Base-by-base conservation (phyloP, 2,113 vertebrate species). In the Scomber scombrus region DNA sequence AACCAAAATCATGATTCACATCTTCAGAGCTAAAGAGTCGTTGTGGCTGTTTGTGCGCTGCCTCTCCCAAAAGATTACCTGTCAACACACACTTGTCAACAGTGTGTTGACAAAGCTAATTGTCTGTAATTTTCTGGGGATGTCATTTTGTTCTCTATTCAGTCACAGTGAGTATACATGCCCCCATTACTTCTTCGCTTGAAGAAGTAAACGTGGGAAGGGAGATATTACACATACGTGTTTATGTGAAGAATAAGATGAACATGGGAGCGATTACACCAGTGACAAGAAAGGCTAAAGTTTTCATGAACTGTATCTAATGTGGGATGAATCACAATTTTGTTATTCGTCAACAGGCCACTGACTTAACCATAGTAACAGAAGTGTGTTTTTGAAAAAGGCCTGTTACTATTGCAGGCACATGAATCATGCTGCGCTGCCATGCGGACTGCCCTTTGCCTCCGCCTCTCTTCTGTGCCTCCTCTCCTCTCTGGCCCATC, bases 371-470 rank as follows among this genome's bases (percentile, higher is more conserved):
- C 73, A 52, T 29, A 52, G 58, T 26, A 61, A 71, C 55, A 47
- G 12, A 56, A 66, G 64, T 9, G 29, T 75, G 50, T 80, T 90
- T 84, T 78, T 75, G n/a, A 11, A 71, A 60, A 45, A 57, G 58
- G n/a, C 66, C 78, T 0, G 43, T 40, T 77, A 19, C 62, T 55
- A 78, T 78, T 65, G 57, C 54, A 54, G 55, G 45, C 7, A 0
- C 49, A 70, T 88, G 84, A 86, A 82, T 92, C 88, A 86, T 21
- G 52, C 85, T 58, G 77, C 13, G 67, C 56, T 56, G 67, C 82
- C 77, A 74, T 64, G 63, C 45, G 10, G 57, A 58, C 80, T 73
- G 76, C 74, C 83, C 74, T 83, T 70, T 80, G 46, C 66, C 73
- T 46, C 61, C 68, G 50, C 68, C 47, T 62, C 66, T 71, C 49